Base-by-base conservation (phyloP, 2,888 invertebrate species). In the Drosophila pullipes region DNA sequence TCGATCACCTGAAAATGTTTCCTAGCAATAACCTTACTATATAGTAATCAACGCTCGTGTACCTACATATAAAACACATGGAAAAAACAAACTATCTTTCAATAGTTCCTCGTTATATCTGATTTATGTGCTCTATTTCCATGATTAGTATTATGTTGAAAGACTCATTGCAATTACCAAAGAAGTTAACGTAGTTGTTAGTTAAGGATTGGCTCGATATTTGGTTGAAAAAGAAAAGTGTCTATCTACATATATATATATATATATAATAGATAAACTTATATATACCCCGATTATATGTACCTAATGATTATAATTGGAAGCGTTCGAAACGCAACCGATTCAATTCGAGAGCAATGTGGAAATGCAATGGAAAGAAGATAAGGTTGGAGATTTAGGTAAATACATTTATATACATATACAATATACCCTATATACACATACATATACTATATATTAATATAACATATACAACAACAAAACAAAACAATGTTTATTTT, bases 151-250 rank as follows among this genome's bases (percentile, higher is more conserved):
- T 78, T 71, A 72, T 85, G 74, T 81, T 68, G 49, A 75, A 67
- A 83, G 82, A 89, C 84, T 83, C 78, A 86, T 78, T 68, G 81
- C 71, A 83, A 86, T 84, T 74, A 89, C 39, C 72, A 63, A 80
- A 69, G 28, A 81, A 88, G 89, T 84, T 89, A 84, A 84, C 84
- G 81, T 84, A 84, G 89, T 53, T 70, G 37, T 78, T 83, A 88
- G 83, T 58, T 30, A 58, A 13, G 35, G 47, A 33, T 53, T 60
- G 53, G 16, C n/a, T 55, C n/a, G n/a, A 16, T 39, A 72, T 75
- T 75, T 67, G 22, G 57, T 71, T 58, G 11, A 52, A 65, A 22
- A 39, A 37, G 44, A 47, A 39, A 50, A 44, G 50, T 66, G 65
- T 80, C 61, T 70, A 59, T 54, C 52, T 41, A 52, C 49, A 18